Conservation (phyloP, 2,113 vertebrate species). For the Micronycteris hirsuta region DNA sequence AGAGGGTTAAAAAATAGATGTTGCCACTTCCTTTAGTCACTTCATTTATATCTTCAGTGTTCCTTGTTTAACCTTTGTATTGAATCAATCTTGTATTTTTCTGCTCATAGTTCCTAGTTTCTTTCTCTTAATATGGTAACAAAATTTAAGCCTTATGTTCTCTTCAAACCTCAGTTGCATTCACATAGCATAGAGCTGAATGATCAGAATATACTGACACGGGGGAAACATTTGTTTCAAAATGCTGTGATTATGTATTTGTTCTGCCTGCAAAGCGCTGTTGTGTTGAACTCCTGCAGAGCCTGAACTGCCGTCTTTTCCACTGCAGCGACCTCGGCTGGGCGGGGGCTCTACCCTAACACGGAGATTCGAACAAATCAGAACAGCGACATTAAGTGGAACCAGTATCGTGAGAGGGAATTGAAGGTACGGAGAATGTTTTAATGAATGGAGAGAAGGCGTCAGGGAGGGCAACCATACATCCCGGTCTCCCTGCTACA, state of each 20-base stretch:
- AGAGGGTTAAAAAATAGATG: neutral
- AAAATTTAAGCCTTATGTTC: neutral
- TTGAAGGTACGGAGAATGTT: neutral
- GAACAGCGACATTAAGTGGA: neutral
- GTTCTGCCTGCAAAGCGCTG: neutral
- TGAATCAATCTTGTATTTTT: neutral
- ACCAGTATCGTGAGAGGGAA: neutral
- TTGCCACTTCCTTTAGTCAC: neutral
- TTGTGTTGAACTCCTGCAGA: neutral
- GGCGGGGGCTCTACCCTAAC: neutral
- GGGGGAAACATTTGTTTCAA: neutral
- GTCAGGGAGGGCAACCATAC: neutral
- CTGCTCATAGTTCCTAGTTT: neutral
- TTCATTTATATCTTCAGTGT: neutral
- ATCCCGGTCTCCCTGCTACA: neutral
- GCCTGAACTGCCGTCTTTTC: neutral
- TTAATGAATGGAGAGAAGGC: neutral
- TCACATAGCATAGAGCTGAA: neutral
- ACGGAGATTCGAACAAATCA: neutral
- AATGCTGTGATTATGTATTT: constrained; percentile 8
- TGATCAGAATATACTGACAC: constrained; percentile 3
- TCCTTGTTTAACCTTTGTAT: neutral
- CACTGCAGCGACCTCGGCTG: neutral
- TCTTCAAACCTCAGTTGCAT: neutral
- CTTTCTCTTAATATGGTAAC: neutral